These are phyloP conservation scores for Plodia interpunctella DNA, from an alignment of 1,140 invertebrate species.

Conservation along the genomic window DNA sequence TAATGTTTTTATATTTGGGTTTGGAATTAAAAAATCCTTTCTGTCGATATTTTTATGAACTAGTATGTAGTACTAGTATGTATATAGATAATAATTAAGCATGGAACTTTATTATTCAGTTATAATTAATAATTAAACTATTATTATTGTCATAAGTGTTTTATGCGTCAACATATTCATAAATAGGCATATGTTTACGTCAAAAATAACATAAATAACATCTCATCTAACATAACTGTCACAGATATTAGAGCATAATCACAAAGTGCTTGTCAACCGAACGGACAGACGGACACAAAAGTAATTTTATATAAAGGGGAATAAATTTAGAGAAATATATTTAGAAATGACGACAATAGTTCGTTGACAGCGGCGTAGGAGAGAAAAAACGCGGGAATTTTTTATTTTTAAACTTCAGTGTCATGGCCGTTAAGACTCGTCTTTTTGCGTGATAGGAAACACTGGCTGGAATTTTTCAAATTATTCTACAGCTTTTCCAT, in stretches of 20 bases:
- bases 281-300: background rate
- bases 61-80: no score
- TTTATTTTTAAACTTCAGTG: slow-evolving; percentile 4
- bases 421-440: background rate
- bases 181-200: background rate
- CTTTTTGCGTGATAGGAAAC: no score
- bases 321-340: background rate
- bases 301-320: background rate
- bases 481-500: no score
- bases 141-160: no score
- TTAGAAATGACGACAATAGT: background rate
- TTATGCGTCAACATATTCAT: background rate
- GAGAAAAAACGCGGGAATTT: background rate
- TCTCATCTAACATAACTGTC: background rate
- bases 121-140: no score
- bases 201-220: background rate
- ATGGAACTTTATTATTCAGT: no score
- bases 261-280: slow-evolving; percentile 5
- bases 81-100: no score
- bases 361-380: background rate
- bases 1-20: no score
- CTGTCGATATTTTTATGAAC: no score
- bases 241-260: background rate
- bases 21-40: no score
- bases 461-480: no score